Base-by-base conservation (phyloP, 2,113 vertebrate species). In the Bambusicola thoracicus region DNA sequence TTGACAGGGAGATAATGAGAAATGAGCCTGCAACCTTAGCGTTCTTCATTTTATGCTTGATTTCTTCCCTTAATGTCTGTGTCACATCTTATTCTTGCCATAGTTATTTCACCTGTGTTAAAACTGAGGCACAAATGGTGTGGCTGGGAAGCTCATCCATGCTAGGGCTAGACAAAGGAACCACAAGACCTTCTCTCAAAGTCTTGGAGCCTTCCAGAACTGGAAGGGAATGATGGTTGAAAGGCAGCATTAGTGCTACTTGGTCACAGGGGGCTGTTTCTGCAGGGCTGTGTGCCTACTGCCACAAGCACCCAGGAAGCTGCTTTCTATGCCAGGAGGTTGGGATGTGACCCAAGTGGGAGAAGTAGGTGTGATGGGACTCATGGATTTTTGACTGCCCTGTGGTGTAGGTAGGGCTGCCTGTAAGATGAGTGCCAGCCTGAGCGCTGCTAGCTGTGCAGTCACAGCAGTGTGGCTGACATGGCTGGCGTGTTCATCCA, bases 11-110 rank as follows among this genome's bases (percentile, higher is more conserved):
- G 43, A 67, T 93, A 55, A 83, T 55, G 68, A 90, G 46, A 84
- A 90, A 79, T 11, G 49, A 79, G 56, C 38, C 61, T 61, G 30
- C 56, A 68, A 30, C 44, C 72, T 49, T 55, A 29, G 40, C 69
- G 22, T 66, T 70, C 80, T 79, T 82, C 49, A 56, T 92, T 92
- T 79, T 90, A 66, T 84, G 62, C 90, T 82, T 85, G 81, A 66
- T 74, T 92, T 90, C 70, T 85, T 89, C 62, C 90, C 79, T 70
- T 87, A 81, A 61, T 56, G 29, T n/a, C 75, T 41, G 22, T 55
- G 61, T 69, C 53, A 44, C n/a, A 40, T 70, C 49, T 61, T 79
- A 48, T 78, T 88, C 78, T 90, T 85, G 63, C 62, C 13, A 11
- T 16, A 82, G 62, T 25, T 12, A 3, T 78, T 94, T 41, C 81